Evolutionary conservation across 2,888 invertebrate species (phyloP).

Genomic region (Syritta pipiens): DNA sequence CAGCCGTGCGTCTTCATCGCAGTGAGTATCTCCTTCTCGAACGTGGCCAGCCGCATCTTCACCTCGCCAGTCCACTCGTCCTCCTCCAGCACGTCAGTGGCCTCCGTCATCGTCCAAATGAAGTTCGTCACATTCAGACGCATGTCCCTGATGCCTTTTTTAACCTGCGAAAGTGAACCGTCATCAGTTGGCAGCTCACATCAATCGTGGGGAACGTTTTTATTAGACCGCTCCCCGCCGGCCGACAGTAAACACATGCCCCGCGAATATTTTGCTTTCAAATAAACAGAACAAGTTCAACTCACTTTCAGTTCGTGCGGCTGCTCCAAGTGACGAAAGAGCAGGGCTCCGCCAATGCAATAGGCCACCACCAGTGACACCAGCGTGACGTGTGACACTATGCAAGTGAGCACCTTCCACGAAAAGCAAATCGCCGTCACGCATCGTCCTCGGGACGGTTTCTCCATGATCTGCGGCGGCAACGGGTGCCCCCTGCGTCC

Average conservation of each 20-base stretch:
- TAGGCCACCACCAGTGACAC: conserved; percentile 93
- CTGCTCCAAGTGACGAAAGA: conserved; percentile 89
- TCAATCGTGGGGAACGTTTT: too few species aligned
- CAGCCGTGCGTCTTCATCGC: conserved; percentile 94
- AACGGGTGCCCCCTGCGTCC: conserved; percentile 76
- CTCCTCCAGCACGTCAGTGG: conserved; percentile 82
- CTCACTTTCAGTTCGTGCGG: conserved; percentile 87
- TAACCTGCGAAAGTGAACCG: too few species aligned
- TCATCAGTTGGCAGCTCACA: too few species aligned
- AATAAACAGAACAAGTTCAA: not conserved
- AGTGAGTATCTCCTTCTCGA: conserved; percentile 86
- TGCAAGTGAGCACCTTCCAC: conserved; percentile 90
- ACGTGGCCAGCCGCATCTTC: conserved; percentile 82
- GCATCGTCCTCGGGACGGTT: conserved; percentile 76
- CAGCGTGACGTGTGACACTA: conserved; percentile 93
- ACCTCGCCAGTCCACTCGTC: conserved; percentile 90
- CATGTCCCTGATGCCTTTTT: conserved; percentile 86
- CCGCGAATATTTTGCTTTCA: too few species aligned
- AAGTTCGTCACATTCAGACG: conserved; percentile 88
- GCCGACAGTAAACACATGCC: not conserved
- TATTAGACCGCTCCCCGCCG: too few species aligned
- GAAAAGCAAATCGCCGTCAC: conserved; percentile 79
- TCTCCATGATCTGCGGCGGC: conserved; percentile 76
- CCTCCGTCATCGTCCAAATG: conserved; percentile 86
- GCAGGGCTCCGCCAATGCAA: conserved; percentile 92